Percentiles rank a stretch among this genome's conserved stretches.
Evolutionary conservation across 1,140 invertebrate species (phyloP).

Genomic region (Lucilia cuprina): DNA sequence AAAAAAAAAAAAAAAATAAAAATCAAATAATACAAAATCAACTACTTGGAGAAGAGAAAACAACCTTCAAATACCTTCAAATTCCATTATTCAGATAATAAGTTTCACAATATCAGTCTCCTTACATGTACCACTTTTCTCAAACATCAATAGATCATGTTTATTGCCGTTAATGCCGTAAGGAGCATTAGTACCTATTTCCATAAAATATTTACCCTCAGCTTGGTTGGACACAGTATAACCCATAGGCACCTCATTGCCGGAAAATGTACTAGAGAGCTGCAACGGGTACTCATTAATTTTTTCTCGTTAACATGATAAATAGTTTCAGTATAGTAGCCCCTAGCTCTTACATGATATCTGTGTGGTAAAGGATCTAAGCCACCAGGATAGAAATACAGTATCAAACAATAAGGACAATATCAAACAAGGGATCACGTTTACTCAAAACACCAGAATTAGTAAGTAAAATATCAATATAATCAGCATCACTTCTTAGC

Average conservation of each 20-base stretch:
- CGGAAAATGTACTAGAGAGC: conserved; percentile 43
- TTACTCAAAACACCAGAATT: conserved; percentile 72
- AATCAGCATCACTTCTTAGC: conserved; percentile 65
- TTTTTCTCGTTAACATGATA: conserved; percentile 54
- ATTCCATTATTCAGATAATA: no score
- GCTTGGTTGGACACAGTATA: conserved; percentile 40
- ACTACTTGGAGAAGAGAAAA: no score
- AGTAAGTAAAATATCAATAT: conserved; percentile 77
- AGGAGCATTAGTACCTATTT: conserved; percentile 44
- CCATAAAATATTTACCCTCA: conserved; percentile 56
- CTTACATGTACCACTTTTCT: conserved; percentile 43
- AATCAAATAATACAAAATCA: no score
- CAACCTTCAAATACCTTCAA: no score
- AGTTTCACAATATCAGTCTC: background rate
- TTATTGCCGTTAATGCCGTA: conserved; percentile 42
- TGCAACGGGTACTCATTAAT: conserved; percentile 52
- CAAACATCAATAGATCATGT: background rate
- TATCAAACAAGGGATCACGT: conserved; percentile 64
- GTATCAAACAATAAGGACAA: no score
- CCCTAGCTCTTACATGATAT: conserved; percentile 69
- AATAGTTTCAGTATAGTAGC: conserved; percentile 70
- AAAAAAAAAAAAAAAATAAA: no score
- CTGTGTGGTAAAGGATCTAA: conserved; percentile 59
- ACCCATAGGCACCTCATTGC: conserved; percentile 50
- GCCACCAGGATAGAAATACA: conserved; percentile 76